These are phyloP conservation scores for Oligia strigilis DNA, from an alignment of 2,888 invertebrate genomes.

Conservation along the genomic window DNA sequence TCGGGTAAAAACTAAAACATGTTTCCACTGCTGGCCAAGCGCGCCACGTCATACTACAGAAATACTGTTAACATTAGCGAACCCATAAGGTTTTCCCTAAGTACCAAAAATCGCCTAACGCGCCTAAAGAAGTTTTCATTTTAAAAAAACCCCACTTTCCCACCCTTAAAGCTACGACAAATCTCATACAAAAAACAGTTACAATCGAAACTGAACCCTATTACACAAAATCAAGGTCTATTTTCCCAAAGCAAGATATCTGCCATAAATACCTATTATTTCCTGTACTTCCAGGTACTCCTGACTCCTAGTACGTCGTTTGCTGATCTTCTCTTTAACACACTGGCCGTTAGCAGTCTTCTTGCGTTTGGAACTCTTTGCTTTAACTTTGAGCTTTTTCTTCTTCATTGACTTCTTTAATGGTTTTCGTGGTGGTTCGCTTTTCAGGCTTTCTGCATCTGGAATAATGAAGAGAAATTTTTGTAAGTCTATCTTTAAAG, in stretches of 20 bases:
- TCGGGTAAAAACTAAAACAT: no score
- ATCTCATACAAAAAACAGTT: neutral
- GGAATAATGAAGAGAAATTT: neutral
- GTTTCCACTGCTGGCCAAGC: no score
- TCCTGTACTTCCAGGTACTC: slow-evolving; percentile 28
- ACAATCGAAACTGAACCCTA: neutral
- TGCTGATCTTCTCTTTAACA: slow-evolving; percentile 46
- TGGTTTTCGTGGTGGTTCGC: slow-evolving; percentile 15
- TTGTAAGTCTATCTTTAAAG: neutral
- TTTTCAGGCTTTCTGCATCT: slow-evolving; percentile 44
- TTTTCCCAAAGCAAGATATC: neutral
- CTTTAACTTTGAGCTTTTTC: slow-evolving; percentile 47
- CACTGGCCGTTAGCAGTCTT: slow-evolving; percentile 14
- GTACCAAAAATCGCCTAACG: no score
- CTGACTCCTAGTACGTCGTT: slow-evolving; percentile 43
- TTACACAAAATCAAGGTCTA: neutral
- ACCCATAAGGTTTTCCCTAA: no score
- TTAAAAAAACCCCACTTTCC: neutral
- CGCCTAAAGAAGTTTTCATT: no score
- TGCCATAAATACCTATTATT: slow-evolving; percentile 13
- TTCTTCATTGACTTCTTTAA: slow-evolving; percentile 44
- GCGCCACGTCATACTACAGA: no score
- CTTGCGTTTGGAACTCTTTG: slow-evolving; percentile 45
- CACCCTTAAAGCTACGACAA: no score
- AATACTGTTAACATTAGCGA: no score